Evolutionary conservation across 1,140 invertebrate genomes (phyloP).

Genomic region (Halictus rubicundus): DNA sequence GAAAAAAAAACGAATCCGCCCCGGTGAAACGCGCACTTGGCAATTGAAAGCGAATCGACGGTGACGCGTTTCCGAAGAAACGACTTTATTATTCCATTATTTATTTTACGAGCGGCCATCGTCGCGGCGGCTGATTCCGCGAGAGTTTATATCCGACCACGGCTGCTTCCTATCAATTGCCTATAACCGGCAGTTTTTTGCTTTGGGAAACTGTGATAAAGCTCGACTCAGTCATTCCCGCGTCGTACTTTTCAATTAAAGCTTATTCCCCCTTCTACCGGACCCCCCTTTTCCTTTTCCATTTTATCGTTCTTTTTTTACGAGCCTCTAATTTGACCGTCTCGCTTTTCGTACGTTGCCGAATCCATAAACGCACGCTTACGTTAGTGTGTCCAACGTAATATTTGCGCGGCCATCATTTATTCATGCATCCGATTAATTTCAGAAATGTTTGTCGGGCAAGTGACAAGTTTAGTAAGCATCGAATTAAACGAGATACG

Average conservation of each 20-base stretch:
- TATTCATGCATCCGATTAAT: neutral
- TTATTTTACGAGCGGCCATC: conserved; percentile 72
- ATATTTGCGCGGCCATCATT: too few species aligned
- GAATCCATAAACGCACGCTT: neutral
- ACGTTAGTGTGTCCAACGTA: neutral
- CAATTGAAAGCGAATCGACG: conserved; percentile 40
- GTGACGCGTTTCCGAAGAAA: conserved; percentile 45
- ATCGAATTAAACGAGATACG: too few species aligned
- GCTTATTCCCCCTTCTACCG: neutral
- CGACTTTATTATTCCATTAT: conserved; percentile 76
- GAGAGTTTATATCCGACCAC: conserved; percentile 23
- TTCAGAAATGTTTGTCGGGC: too few species aligned
- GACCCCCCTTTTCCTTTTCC: neutral
- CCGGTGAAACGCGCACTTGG: conserved; percentile 29
- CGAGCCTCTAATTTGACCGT: neutral
- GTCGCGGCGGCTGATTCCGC: conserved; percentile 27
- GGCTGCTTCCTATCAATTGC: conserved; percentile 40
- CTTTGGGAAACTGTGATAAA: conserved; percentile 11
- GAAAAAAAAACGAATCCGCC: neutral
- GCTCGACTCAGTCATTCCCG: neutral
- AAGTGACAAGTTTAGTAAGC: too few species aligned
- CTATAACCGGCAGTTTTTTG: conserved; percentile 21
- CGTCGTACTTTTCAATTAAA: conserved; percentile 27
- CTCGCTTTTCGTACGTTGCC: neutral
- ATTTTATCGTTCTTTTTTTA: neutral